Evolutionary conservation across 2,797 vertebrate species (phyloP).

Genomic region (Acrocephalus scirpaceus): DNA sequence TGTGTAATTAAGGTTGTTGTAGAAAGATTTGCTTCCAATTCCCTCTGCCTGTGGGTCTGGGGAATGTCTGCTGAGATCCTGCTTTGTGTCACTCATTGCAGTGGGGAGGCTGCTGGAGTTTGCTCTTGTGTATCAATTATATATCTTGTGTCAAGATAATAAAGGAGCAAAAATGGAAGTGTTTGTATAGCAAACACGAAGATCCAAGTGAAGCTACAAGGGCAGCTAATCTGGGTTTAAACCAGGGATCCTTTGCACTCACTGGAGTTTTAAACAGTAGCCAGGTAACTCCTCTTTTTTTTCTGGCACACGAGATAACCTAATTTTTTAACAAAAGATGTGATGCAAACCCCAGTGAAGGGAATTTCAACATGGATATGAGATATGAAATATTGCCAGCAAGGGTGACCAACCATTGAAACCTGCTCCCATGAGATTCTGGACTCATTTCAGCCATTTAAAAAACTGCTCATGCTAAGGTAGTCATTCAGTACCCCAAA

Average conservation of each 20-base stretch:
- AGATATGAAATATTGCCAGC: neutral
- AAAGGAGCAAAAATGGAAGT: neutral
- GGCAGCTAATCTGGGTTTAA: neutral
- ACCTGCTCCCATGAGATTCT: neutral
- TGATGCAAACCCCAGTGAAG: neutral
- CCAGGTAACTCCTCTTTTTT: neutral
- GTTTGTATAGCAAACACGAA: neutral
- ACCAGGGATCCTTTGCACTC: neutral
- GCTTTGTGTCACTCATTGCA: constrained; percentile 17
- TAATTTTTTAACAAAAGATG: neutral
- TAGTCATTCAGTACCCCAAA: neutral
- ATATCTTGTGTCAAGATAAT: neutral
- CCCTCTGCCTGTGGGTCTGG: constrained; percentile 1
- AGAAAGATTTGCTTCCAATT: constrained; percentile 38
- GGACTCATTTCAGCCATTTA: neutral
- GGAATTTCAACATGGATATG: neutral
- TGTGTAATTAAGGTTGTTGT: constrained; percentile 1
- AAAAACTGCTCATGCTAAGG: neutral
- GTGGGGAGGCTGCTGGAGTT: neutral
- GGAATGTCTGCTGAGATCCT: constrained; percentile 7
- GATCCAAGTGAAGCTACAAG: neutral
- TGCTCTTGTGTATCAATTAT: neutral
- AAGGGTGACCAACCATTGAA: neutral
- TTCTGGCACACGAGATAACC: neutral
- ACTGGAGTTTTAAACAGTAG: neutral